phyloP scores from a whole-genome alignment of 35 echinoderm and acorn worm genomes.

The Ptychodera flava region DNA sequence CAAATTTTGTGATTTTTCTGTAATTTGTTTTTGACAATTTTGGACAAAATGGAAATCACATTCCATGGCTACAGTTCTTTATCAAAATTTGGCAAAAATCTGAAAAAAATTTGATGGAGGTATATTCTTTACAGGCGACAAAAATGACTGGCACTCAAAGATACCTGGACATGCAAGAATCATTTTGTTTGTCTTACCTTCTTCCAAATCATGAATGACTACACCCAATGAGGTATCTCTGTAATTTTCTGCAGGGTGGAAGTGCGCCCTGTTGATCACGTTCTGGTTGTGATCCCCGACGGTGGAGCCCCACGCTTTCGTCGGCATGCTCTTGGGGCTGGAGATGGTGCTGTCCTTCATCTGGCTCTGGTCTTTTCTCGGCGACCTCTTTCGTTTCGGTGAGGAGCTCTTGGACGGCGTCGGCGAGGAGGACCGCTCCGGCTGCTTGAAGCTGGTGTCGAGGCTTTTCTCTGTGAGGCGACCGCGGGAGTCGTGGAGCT shows the following conservation, averaged over 20 bases:
- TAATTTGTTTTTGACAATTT: too few species aligned
- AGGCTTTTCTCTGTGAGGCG: neutral
- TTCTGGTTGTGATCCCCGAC: neutral
- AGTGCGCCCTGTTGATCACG: slow-evolving; percentile 8
- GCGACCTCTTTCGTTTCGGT: slow-evolving; percentile 18
- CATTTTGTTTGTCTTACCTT: neutral
- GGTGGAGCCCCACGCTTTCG: slow-evolving; percentile 14
- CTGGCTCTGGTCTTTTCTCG: neutral
- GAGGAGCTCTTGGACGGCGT: neutral
- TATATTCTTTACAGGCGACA: too few species aligned
- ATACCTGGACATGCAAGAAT: too few species aligned
- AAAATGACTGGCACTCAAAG: too few species aligned
- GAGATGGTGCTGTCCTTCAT: slow-evolving; percentile 1
- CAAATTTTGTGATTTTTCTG: too few species aligned
- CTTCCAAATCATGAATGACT: slow-evolving; percentile 58
- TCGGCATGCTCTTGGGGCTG: slow-evolving; percentile 23
- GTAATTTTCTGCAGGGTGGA: slow-evolving; percentile 24
- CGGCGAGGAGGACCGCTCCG: neutral
- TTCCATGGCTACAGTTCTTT: too few species aligned
- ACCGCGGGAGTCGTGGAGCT: neutral
- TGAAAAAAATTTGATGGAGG: too few species aligned
- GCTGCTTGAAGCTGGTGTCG: neutral
- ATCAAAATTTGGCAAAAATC: too few species aligned
- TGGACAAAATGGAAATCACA: too few species aligned
- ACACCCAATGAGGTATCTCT: slow-evolving; percentile 31